These are phyloP conservation scores for Antedon bifida DNA, from an alignment of 35 echinoderm and acorn worm species.

Conservation along the genomic window DNA sequence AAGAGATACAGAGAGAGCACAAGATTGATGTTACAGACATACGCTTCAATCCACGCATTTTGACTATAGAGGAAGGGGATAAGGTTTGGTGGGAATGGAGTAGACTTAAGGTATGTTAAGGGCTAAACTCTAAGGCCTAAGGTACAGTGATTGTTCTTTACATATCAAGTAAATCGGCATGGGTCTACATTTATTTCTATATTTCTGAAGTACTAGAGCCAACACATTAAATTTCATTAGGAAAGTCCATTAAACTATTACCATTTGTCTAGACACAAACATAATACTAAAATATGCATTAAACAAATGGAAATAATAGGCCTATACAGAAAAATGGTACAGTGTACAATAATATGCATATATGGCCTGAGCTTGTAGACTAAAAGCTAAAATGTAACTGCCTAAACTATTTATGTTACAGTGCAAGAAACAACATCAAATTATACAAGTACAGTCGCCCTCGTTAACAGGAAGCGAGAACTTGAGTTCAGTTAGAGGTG, in stretches of 20 bases:
- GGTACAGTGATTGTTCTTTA: too few relatives aligned
- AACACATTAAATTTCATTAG: too few relatives aligned
- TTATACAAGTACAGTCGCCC: slow-evolving; percentile 35
- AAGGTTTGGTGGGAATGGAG: slow-evolving; percentile 58
- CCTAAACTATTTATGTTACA: slow-evolving; percentile 28
- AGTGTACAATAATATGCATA: too few relatives aligned
- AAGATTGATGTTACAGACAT: slow-evolving; percentile 44
- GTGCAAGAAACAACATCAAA: slow-evolving; percentile 58
- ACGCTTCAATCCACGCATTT: slow-evolving; percentile 27
- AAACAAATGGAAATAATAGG: too few relatives aligned
- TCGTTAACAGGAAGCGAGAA: slow-evolving; percentile 23
- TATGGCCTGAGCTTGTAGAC: too few relatives aligned
- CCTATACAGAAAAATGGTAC: too few relatives aligned
- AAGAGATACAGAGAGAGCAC: slow-evolving; percentile 32
- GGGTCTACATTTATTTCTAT: too few relatives aligned
- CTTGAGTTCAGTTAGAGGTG: slow-evolving; percentile 42
- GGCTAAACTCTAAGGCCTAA: not conserved
- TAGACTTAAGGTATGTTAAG: slow-evolving; percentile 35
- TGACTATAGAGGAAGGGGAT: slow-evolving; percentile 44
- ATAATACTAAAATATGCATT: too few relatives aligned
- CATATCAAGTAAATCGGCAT: too few relatives aligned
- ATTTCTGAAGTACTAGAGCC: too few relatives aligned
- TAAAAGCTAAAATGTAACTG: not conserved
- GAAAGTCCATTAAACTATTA: too few relatives aligned
- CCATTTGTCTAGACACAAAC: too few relatives aligned